phyloP scores from a whole-genome alignment of 2,888 invertebrate genomes.

The Artemia sinica region DNA sequence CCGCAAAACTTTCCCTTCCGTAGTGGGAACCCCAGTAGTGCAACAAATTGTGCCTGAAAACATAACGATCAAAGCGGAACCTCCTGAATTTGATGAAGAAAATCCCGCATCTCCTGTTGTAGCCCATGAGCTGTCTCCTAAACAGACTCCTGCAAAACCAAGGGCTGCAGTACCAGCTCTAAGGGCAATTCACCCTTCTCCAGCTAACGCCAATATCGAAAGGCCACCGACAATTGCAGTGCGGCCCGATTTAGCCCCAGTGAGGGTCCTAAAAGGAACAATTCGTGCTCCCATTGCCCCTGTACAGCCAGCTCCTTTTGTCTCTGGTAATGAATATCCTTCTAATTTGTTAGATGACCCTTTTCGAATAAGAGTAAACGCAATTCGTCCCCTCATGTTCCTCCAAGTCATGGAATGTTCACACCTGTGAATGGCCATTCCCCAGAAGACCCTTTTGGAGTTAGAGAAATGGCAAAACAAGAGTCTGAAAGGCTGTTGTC shows the following conservation, averaged over 20 bases:
- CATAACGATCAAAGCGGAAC: slow-evolving; percentile 17
- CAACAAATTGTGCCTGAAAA: not conserved
- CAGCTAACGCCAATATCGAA: not conserved
- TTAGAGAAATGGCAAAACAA: slow-evolving; percentile 6
- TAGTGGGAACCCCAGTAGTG: not conserved
- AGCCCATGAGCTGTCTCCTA: slow-evolving; percentile 1
- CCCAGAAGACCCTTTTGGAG: not conserved
- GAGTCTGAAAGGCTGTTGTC: not conserved
- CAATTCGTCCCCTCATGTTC: not conserved
- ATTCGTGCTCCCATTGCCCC: not conserved
- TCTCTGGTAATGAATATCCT: not conserved
- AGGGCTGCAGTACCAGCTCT: slow-evolving; percentile 1
- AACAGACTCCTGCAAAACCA: not conserved
- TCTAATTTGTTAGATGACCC: not conserved
- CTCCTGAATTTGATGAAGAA: slow-evolving; percentile 14
- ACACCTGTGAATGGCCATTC: not conserved
- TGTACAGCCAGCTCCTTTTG: slow-evolving; percentile 3
- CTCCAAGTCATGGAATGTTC: not conserved
- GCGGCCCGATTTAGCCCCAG: no score
- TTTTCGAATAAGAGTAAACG: not conserved
- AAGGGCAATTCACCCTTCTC: not conserved
- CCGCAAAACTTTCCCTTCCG: not conserved
- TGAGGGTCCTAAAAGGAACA: no score
- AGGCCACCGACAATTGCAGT: not conserved
- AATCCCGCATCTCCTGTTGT: not conserved